Evolutionary conservation across 35 echinoderm and acorn worm genomes (phyloP).

Genomic region (Patiria miniata): DNA sequence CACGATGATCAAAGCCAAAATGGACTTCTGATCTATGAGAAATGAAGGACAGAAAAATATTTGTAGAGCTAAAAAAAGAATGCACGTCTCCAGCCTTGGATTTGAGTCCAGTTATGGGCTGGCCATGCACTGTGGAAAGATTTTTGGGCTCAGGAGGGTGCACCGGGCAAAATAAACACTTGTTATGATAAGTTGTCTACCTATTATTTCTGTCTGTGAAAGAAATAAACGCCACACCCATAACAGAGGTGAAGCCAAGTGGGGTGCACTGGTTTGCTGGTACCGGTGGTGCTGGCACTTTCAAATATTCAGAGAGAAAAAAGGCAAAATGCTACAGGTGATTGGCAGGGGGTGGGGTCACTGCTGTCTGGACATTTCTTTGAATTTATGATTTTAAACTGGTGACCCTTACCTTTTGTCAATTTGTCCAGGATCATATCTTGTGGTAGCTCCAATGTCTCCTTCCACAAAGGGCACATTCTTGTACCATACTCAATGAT

Average conservation of each 20-base stretch:
- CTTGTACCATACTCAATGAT: neutral
- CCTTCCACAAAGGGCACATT: neutral
- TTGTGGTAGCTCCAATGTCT: neutral
- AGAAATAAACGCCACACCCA: neutral
- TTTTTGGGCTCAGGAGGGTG: neutral
- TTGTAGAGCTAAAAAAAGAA: neutral
- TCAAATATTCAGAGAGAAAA: neutral
- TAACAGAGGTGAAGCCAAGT: neutral
- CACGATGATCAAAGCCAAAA: neutral
- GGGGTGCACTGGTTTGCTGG: neutral
- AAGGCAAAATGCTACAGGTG: neutral
- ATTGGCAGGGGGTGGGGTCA: too few species aligned
- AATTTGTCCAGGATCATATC: neutral
- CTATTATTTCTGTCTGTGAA: neutral
- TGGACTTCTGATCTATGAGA: neutral
- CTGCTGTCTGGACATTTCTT: too few species aligned
- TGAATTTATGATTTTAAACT: too few species aligned
- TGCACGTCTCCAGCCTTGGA: neutral
- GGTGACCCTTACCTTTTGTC: neutral
- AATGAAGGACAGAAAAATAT: neutral
- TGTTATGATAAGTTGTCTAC: neutral
- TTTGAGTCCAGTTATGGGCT: neutral
- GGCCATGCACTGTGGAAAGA: neutral
- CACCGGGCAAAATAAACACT: neutral
- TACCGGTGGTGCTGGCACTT: neutral